These are phyloP conservation scores for Centropus bengalensis DNA, from an alignment of 2,113 vertebrate species.

Conservation along the genomic window DNA sequence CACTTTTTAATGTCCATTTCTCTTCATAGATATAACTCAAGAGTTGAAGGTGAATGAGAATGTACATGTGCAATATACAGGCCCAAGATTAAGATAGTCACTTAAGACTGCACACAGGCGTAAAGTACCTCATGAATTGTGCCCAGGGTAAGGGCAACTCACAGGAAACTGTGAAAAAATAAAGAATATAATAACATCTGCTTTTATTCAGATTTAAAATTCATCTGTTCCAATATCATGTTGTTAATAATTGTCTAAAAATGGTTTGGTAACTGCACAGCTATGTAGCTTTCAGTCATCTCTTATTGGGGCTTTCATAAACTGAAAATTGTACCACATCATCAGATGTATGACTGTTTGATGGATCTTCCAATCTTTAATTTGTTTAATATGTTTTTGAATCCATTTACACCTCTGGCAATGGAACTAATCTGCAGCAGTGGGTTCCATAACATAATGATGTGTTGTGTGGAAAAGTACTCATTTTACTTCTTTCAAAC, in stretches of 20 bases:
- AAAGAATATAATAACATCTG: not conserved
- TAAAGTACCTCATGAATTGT: not conserved
- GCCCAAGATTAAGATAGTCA: not conserved
- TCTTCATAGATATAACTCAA: not conserved
- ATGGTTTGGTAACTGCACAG: not conserved
- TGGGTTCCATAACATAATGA: constrained; percentile 21
- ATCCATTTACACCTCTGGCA: constrained; percentile 30
- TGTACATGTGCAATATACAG: not conserved
- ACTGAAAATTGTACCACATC: constrained; percentile 11
- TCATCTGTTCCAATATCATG: not conserved
- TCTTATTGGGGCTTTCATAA: not conserved
- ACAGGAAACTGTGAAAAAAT: not conserved
- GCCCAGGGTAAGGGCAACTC: not conserved
- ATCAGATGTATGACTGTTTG: constrained; percentile 32
- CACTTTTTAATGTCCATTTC: not conserved
- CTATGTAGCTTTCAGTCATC: not conserved
- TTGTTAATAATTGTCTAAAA: not conserved
- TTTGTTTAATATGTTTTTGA: constrained; percentile 25
- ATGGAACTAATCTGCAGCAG: not conserved
- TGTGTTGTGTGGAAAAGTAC: constrained; percentile 42
- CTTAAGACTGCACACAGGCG: not conserved
- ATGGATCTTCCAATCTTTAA: constrained; percentile 6
- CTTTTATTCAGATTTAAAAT: not conserved
- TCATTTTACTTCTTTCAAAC: not conserved
- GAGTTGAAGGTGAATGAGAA: not conserved